Evolutionary conservation across 2,888 invertebrate genomes (phyloP), one percentile per base, ranked within the genome.

Genomic region (Sthenelais limicola): DNA sequence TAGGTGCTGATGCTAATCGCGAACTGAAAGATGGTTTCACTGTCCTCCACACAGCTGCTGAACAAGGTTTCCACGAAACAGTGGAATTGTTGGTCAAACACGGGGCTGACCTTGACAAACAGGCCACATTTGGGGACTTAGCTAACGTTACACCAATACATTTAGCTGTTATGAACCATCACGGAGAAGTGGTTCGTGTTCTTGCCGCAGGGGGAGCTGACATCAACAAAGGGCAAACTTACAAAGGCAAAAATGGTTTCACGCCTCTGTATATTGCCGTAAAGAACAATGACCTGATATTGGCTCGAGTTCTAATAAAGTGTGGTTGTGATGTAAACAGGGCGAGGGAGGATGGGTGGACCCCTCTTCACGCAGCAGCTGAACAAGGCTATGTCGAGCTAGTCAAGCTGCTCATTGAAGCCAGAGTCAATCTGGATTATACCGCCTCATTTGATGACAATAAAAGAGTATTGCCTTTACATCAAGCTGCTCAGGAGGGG

Each of bases 221-320:
- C 35, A 26, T 78, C 0, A 78, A 78, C 54, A 71, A 51, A 7
- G 38, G 52, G 3, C 72, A 77, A 35, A 38, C 49, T 2, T 75
- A 67, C 69, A 69, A 72, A 18, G 75, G 68, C 3, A 68, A 32
- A 21, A 54, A 68, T 30, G 75, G 75, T 12, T 77, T 82, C n/a
- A 80, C 82, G 4, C 82, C 84, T 5, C 75, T 83, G 0, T 78
- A 78, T 26, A 56, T 82, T 4, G 80, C 82, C 3, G 80, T 80
- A 7, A 78, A 73, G 38, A 76, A 76, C 49, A 74, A 81, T 58
- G 77, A 81, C 68, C 9, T 80, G 24, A 79, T 77, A 3, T 75
- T 83, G 47, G 79, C 78, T 0, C 77, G 77, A 51, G 58, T 77
- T 32, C 73, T 84, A 3, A 62, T 82, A 0, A 30, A 76, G 4